Conservation (phyloP, 1,140 invertebrate genomes). For the Orussus abietinus region DNA sequence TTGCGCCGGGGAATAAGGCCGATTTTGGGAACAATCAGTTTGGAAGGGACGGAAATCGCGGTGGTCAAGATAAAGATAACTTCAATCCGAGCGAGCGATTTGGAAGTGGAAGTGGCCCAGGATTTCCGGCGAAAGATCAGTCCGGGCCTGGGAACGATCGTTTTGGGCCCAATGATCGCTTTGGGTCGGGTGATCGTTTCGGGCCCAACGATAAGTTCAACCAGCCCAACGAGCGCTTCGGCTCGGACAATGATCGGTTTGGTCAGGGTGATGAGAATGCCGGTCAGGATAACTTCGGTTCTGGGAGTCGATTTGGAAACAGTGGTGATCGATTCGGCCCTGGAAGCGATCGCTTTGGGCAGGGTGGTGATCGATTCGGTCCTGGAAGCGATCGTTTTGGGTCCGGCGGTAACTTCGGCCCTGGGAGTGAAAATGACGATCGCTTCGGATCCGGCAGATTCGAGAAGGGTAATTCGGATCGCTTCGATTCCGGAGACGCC, state of each 20-base stretch:
- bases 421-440: slow-evolving; percentile 7
- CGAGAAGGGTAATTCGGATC: slow-evolving; percentile 20
- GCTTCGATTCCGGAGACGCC: slow-evolving; percentile 26
- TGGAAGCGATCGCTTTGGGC: slow-evolving; percentile 16
- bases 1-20: neutral
- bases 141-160: slow-evolving; percentile 10
- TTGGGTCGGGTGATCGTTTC: slow-evolving; percentile 12
- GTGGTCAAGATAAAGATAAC: too few relatives aligned
- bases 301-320: slow-evolving; percentile 16
- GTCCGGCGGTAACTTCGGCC: neutral
- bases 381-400: slow-evolving; percentile 18
- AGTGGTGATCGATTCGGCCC: slow-evolving; percentile 15
- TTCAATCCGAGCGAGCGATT: too few relatives aligned
- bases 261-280: slow-evolving; percentile 6
- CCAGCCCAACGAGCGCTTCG: slow-evolving; percentile 23
- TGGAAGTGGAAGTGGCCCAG: too few relatives aligned
- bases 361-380: slow-evolving; percentile 18
- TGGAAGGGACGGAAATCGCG: neutral
- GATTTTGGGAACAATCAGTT: neutral
- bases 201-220: slow-evolving; percentile 18
- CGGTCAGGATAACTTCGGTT: neutral
- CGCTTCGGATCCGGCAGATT: slow-evolving; percentile 14
- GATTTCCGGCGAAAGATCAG: too few relatives aligned
- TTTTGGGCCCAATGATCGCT: slow-evolving; percentile 23
- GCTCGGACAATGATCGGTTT: slow-evolving; percentile 22